Conservation (phyloP, 2,113 vertebrate species). For the Chionodraco myersi region DNA sequence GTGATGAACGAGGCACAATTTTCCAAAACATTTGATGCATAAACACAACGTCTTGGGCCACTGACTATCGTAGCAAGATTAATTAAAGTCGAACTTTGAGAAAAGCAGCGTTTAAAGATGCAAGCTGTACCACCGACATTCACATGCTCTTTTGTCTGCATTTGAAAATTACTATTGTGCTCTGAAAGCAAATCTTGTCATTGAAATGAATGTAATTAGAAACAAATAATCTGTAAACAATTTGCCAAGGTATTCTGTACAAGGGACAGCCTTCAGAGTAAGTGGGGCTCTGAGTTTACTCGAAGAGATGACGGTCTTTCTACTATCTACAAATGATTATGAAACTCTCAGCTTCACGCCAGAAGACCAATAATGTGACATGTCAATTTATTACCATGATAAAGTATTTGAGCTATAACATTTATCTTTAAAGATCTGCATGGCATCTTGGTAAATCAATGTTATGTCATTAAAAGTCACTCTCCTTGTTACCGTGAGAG, state of each 20-base stretch:
- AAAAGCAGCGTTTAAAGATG: constrained; percentile 29
- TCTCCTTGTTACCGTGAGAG: constrained; percentile 57
- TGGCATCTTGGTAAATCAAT: constrained; percentile 65
- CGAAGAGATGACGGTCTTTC: constrained; percentile 22
- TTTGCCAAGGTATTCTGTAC: constrained; percentile 1
- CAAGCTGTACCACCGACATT: background rate
- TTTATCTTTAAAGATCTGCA: constrained; percentile 59
- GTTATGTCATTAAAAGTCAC: constrained; percentile 73
- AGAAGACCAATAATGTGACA: constrained; percentile 39
- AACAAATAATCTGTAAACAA: constrained; percentile 40
- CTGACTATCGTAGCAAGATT: constrained; percentile 12
- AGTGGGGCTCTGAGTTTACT: background rate
- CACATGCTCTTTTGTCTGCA: constrained; percentile 1
- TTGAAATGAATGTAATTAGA: constrained; percentile 49
- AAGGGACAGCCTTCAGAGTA: constrained; percentile 9
- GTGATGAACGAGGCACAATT: constrained; percentile 65
- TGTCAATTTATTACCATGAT: constrained; percentile 51
- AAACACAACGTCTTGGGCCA: constrained; percentile 48
- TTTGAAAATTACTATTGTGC: constrained; percentile 29
- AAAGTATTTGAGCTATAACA: constrained; percentile 44
- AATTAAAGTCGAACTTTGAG: constrained; percentile 23
- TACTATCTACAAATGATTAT: constrained; percentile 28
- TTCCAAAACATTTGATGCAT: constrained; percentile 70
- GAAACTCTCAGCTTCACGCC: constrained; percentile 17
- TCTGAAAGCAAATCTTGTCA: constrained; percentile 28